Evolutionary conservation across 2,113 vertebrate species (phyloP).

Genomic region (Bubo blakistoni): DNA sequence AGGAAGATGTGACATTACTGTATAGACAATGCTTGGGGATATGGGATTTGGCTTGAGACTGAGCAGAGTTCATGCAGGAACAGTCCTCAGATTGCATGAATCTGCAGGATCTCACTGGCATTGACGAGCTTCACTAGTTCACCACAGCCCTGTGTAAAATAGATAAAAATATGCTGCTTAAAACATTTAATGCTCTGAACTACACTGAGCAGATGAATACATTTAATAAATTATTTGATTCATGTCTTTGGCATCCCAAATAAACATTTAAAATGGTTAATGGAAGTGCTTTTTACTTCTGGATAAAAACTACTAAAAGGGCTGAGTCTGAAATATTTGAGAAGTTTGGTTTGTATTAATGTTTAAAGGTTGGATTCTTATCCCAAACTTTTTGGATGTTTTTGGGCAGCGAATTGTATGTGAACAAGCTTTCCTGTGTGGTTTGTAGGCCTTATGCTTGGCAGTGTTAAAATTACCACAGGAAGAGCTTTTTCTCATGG

Average conservation of each 20-base stretch:
- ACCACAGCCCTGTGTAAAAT: neutral
- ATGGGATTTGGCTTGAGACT: neutral
- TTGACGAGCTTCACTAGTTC: neutral
- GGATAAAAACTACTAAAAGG: slow-evolving; percentile 12
- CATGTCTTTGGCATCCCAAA: neutral
- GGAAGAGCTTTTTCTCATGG: slow-evolving; percentile 73
- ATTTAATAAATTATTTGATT: neutral
- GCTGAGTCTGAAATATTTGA: slow-evolving; percentile 47
- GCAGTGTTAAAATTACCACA: slow-evolving; percentile 59
- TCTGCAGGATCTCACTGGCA: neutral
- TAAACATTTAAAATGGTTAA: neutral
- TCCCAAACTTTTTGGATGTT: slow-evolving; percentile 64
- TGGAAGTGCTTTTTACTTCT: neutral
- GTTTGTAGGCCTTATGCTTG: slow-evolving; percentile 65
- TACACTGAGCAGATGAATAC: neutral
- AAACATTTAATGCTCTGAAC: neutral
- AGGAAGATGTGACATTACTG: neutral
- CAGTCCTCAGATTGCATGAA: neutral
- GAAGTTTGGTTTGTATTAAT: slow-evolving; percentile 29
- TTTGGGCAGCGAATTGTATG: slow-evolving; percentile 53
- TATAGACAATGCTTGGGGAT: neutral
- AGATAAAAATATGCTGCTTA: neutral
- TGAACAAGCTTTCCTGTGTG: slow-evolving; percentile 62
- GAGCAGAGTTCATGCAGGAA: neutral
- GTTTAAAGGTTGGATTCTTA: slow-evolving; percentile 50